Conservation (phyloP, 2,113 vertebrate species). For the Heterotilapia buettikoferi region DNA sequence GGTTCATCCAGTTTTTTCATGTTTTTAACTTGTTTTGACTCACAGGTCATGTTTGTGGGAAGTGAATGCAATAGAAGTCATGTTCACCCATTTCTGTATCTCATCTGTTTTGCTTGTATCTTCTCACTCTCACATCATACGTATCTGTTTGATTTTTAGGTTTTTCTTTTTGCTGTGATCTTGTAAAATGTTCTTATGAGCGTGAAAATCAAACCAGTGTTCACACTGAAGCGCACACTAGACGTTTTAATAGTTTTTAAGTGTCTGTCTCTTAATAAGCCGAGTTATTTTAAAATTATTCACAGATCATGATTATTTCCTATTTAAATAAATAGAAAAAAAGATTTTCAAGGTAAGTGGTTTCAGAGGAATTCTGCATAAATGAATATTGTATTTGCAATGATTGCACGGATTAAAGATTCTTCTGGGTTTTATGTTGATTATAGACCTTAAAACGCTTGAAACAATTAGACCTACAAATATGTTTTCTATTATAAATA, state of each 20-base stretch:
- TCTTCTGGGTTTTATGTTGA: not conserved
- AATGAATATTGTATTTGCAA: not conserved
- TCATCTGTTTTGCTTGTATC: not conserved
- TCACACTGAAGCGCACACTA: not conserved
- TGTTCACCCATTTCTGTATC: not conserved
- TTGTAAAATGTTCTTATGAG: not conserved
- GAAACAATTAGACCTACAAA: not conserved
- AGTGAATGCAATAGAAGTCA: not conserved
- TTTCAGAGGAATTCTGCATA: not conserved
- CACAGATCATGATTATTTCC: not conserved
- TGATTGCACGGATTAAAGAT: slow-evolving; percentile 4
- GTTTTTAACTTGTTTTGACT: not conserved
- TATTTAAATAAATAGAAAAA: not conserved
- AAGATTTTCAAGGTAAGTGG: not conserved
- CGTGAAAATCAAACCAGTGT: not conserved
- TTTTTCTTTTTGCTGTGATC: not conserved
- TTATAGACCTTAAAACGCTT: not conserved
- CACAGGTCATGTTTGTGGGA: not conserved
- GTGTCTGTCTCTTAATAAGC: not conserved
- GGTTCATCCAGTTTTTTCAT: not conserved
- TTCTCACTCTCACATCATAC: not conserved
- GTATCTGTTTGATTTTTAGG: not conserved
- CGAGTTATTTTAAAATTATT: not conserved
- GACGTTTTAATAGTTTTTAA: not conserved
- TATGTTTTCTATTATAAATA: not conserved